Percentiles rank a stretch among this genome's conserved stretches.
Conservation (phyloP, 2,888 invertebrate genomes). For the Epinotia nisella region DNA sequence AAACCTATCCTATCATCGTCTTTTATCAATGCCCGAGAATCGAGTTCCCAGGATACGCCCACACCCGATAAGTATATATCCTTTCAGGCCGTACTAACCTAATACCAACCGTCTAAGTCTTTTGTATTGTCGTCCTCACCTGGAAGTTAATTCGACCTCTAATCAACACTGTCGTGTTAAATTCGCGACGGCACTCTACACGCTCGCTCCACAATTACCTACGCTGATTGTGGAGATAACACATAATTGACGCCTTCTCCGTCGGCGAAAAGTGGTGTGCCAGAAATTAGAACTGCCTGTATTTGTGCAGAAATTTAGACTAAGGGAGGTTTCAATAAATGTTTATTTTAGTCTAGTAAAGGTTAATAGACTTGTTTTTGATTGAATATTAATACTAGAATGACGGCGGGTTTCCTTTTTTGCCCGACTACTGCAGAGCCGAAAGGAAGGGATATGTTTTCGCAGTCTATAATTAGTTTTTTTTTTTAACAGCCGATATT, state of each 20-base stretch:
- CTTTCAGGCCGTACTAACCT: not conserved
- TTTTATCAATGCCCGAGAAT: too few species aligned
- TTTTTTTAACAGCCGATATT: too few species aligned
- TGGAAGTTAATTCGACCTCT: slow-evolving; percentile 15
- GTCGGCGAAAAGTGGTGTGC: slow-evolving; percentile 38
- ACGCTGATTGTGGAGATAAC: slow-evolving; percentile 39
- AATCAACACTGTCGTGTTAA: slow-evolving; percentile 35
- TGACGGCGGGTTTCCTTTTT: too few species aligned
- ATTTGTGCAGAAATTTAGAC: not conserved
- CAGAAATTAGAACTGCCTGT: not conserved
- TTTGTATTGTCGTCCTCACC: not conserved
- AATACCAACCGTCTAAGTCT: not conserved
- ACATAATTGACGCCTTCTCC: slow-evolving; percentile 38
- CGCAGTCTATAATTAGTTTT: too few species aligned
- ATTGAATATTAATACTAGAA: too few species aligned
- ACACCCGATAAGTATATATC: too few species aligned
- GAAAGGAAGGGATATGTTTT: too few species aligned
- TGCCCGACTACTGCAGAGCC: too few species aligned
- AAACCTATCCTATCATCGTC: too few species aligned
- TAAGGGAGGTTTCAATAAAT: not conserved
- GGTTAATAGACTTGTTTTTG: too few species aligned
- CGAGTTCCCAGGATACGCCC: too few species aligned
- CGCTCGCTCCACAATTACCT: slow-evolving; percentile 36
- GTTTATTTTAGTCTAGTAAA: not conserved
- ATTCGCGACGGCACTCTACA: slow-evolving; percentile 7